phyloP scores from a whole-genome alignment of 2,113 vertebrate genomes.

The Oryzias celebensis region DNA sequence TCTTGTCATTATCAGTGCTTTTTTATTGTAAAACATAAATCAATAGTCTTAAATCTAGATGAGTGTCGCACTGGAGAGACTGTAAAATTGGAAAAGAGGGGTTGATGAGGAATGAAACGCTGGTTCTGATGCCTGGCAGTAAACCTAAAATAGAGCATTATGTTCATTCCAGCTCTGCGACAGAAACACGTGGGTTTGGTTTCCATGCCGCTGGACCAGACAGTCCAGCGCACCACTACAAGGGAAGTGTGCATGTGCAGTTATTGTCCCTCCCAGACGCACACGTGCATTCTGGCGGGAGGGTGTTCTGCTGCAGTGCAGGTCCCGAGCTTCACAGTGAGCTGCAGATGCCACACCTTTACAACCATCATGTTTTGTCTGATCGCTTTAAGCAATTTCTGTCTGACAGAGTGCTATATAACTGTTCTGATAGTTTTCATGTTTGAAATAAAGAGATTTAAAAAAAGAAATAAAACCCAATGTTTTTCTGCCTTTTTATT shows the following conservation, averaged over 20 bases:
- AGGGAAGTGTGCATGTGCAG: neutral
- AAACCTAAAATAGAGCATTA: conserved; percentile 32
- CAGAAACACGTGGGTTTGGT: conserved; percentile 54
- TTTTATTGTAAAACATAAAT: no score
- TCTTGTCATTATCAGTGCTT: no score
- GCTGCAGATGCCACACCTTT: conserved; percentile 59
- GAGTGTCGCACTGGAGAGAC: no score
- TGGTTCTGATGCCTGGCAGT: neutral
- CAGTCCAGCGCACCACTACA: neutral
- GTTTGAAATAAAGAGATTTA: neutral
- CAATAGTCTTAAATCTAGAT: no score
- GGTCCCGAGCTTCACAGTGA: conserved; percentile 29
- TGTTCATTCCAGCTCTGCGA: conserved; percentile 78
- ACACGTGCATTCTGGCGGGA: conserved; percentile 22
- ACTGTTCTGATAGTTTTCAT: no score
- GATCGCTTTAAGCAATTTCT: neutral
- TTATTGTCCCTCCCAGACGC: conserved; percentile 1
- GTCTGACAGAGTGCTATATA: neutral
- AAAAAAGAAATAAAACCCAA: neutral
- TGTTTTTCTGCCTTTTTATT: neutral
- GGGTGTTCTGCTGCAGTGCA: conserved; percentile 66
- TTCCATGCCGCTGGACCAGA: neutral
- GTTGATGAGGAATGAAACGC: neutral
- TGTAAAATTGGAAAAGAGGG: no score
- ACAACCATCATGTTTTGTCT: neutral